Evolutionary conservation across 2,113 vertebrate species (phyloP), one percentile per base, ranked within the genome.

Genomic region (Morone saxatilis): DNA sequence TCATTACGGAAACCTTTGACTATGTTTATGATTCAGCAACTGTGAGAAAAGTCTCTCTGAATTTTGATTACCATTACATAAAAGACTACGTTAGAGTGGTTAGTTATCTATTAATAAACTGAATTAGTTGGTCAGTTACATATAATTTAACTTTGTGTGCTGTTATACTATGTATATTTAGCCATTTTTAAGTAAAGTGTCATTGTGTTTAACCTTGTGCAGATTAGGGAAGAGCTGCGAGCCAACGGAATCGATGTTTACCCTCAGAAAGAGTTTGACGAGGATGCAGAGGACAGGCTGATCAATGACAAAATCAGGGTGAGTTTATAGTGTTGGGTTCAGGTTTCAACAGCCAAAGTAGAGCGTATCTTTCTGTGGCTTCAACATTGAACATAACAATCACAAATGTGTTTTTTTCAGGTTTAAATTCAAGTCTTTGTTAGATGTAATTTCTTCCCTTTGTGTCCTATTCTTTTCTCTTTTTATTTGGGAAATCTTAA

Each of bases 241-340:
- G 96, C 96, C 94, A 97, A 99, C 0, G 97, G 96, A 22, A 99
- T 99, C 0, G 97, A 99, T 0, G 96, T 99, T 77, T 99, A 99
- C 74, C 98, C 98, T 38, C 98, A 99, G 94, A 99, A 97, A 85
- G 97, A 99, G 93, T 99, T 99, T 91, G 98, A 99, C 13, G 98
- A 99, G 88, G 98, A 99, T 31, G 94, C 96, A 0, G 98, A 99
- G 60, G 98, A 99, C 94, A 94, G 97, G 82, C 88, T 97, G 87
- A 97, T 97, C 89, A 99, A 99, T 5, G 97, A 99, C 83, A 99
- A 98, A 88, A 99, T 99, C 94, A 96, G 98, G 91, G 98, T 99
- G 68, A 93, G 96, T 89, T 75, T 0, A 71, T 25, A 14, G 11
- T 25, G 1, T 10, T 7, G 4, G 9, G 12, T 53, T 62, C 22